Conservation (phyloP, 2,888 invertebrate genomes). For the Aradus depressus region DNA sequence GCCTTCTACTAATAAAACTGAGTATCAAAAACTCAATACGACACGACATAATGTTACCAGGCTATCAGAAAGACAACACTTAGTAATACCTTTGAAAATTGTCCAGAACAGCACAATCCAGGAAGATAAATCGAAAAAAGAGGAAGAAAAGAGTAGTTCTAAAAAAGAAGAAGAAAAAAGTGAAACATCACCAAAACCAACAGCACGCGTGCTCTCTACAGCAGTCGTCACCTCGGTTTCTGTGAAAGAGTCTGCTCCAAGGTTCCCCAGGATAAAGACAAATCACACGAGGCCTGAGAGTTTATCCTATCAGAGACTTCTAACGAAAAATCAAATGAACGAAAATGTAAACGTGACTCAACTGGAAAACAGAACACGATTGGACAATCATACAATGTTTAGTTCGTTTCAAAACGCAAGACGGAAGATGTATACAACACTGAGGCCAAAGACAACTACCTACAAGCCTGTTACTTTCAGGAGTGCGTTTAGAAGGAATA, state of each 20-base stretch:
- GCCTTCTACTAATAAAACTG: too few relatives aligned
- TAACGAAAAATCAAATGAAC: constrained; percentile 8
- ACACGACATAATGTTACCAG: too few relatives aligned
- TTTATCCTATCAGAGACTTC: constrained; percentile 9
- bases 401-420: constrained; percentile 9
- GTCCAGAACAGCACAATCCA: too few relatives aligned
- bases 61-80: too few relatives aligned
- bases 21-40: too few relatives aligned
- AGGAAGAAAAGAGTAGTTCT: too few relatives aligned
- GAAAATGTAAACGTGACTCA: not conserved
- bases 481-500: constrained; percentile 21
- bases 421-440: constrained; percentile 20
- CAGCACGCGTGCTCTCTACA: constrained; percentile 29
- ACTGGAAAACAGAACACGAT: not conserved
- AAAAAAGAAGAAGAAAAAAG: constrained; percentile 6
- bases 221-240: constrained; percentile 32
- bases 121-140: too few relatives aligned
- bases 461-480: constrained; percentile 22
- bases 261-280: constrained; percentile 13
- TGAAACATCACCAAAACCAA: constrained; percentile 42
- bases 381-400: constrained; percentile 8
- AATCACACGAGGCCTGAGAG: constrained; percentile 9
- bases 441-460: constrained; percentile 23
- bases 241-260: constrained; percentile 27
- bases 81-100: too few relatives aligned